Evolutionary conservation across 64 coral and sea anemone genomes (phyloP).

Genomic region (Trachythela sp.): DNA sequence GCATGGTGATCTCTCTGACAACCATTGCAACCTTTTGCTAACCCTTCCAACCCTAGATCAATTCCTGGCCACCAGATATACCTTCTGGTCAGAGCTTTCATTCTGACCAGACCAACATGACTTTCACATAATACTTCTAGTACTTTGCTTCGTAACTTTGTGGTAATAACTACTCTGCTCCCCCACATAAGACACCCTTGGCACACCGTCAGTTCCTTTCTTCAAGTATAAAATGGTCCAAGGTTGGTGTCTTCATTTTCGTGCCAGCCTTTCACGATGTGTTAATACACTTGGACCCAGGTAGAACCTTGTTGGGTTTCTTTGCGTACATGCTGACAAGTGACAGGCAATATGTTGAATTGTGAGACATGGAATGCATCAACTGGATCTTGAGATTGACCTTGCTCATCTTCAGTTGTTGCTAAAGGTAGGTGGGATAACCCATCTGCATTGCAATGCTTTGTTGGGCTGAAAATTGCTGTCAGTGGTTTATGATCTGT

Average conservation of each 20-base stretch:
- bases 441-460: not conserved
- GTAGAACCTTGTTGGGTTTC: not conserved
- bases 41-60: not conserved
- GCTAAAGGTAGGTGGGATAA: not conserved
- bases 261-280: not conserved
- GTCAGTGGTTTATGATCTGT: slow-evolving; percentile 19
- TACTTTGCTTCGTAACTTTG: not conserved
- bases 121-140: not conserved
- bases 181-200: not conserved
- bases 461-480: not conserved
- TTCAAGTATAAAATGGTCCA: not conserved
- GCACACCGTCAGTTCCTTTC: not conserved
- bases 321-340: not conserved
- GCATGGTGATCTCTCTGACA: not conserved
- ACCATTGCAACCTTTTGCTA: not conserved
- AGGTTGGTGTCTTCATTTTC: not conserved
- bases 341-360: not conserved
- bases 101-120: not conserved
- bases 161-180: not conserved
- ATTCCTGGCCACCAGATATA: not conserved
- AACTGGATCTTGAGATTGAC: not conserved
- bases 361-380: not conserved
- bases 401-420: not conserved
- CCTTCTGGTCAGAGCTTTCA: not conserved
- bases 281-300: not conserved